Evolutionary conservation across 2,113 vertebrate genomes (phyloP), one percentile per base, ranked within the genome.

Genomic region (Thomomys bottae): DNA sequence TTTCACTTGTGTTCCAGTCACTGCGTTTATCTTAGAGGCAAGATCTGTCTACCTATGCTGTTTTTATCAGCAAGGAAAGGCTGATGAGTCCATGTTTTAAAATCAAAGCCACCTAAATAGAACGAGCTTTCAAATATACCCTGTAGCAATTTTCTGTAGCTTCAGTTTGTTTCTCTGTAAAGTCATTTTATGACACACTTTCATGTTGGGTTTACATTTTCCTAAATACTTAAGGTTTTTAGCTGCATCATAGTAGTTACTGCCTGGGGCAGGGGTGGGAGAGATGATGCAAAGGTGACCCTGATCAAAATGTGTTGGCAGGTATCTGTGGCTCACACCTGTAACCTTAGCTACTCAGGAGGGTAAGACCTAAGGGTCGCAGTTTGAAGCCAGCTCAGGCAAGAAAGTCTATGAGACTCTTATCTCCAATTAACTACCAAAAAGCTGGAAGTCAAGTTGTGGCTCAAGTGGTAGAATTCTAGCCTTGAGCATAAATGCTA

Each of bases 181-280:
- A 64, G 77, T 64, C 57, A 72, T 88, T 64, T 87, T 75, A 81
- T 68, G 54, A 88, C 24, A 54, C 20, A 3, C n/a, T 82, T 34
- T 72, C 34, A 40, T 26, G 54, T 64, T 76, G 36, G 36, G 63
- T 91, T 14, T 38, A 89, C 54, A 64, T 78, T 80, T 93, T 94
- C 21, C 49, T n/a, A n/a, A 94, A n/a, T 81, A 49, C 17, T 68
- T 78, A 32, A 59, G 20, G 5, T 70, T 83, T 95, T 81, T 32
- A 78, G 40, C 40, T 90, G 28, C 10, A 15, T 90, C 40, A 14
- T 86, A 75, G 71, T 83, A 36, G 20, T 73, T 34, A 76, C 14
- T 70, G 80, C 36, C 49, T 54, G 15, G 49, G n/a, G n/a, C n/a
- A n/a, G n/a, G n/a, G 18, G 49, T 14, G 49, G 2, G 15, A 15